Percentiles rank a stretch among this genome's conserved stretches.
These are phyloP conservation scores for Bos indicus DNA, from an alignment of 2,113 vertebrate genomes.

Conservation along the genomic window DNA sequence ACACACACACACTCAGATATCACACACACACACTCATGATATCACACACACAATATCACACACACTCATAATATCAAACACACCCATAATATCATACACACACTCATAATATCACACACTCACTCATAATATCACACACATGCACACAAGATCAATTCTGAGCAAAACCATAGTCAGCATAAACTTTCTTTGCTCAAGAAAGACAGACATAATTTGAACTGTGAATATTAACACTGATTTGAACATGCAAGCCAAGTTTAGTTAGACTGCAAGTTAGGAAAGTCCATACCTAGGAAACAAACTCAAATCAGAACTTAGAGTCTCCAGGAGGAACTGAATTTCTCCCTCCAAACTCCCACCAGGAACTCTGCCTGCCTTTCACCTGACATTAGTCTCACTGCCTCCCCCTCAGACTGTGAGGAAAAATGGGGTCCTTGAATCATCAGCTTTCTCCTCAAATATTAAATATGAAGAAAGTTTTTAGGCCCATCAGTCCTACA, in stretches of 20 bases:
- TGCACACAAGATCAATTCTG: background rate
- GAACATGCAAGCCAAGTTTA: conserved; percentile 34
- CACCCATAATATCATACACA: background rate
- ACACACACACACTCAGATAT: background rate
- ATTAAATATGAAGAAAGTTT: conserved; percentile 48
- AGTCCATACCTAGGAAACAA: background rate
- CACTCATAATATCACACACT: background rate
- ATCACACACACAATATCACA: background rate
- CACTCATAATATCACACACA: background rate
- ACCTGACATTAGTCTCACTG: conserved; percentile 59
- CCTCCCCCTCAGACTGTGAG: conserved; percentile 66
- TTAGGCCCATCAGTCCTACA: conserved; percentile 35
- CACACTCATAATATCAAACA: background rate
- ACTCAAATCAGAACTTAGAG: conserved; percentile 50
- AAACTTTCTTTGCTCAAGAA: background rate
- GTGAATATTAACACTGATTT: background rate
- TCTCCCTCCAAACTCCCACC: background rate
- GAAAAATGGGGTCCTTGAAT: background rate
- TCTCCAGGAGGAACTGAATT: background rate
- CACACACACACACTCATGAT: background rate
- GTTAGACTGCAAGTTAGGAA: background rate
- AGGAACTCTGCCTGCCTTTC: conserved; percentile 41
- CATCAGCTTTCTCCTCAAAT: conserved; percentile 57
- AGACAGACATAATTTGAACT: background rate
- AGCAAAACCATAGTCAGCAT: background rate